Percentiles rank a stretch among this genome's conserved stretches.
Evolutionary conservation across 1,140 invertebrate genomes (phyloP).

Genomic region (Papilio aristodemus): DNA sequence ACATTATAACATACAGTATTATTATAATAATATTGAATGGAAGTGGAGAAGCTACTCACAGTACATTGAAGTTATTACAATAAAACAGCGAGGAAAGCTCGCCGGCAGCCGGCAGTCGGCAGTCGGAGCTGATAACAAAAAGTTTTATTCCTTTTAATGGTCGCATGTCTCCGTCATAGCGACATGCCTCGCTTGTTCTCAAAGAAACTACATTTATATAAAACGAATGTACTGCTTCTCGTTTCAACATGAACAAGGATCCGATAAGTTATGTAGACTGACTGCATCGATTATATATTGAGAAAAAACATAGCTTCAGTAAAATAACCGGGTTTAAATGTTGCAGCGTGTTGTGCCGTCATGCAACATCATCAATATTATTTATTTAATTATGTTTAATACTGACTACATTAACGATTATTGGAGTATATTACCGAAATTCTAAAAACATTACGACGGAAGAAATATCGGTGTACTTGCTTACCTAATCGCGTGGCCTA

Average conservation of each 20-base stretch:
- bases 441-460: too few relatives aligned
- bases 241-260: not conserved
- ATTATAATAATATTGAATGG: not conserved
- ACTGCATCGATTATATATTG: not conserved
- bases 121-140: not conserved
- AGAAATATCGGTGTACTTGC: too few relatives aligned
- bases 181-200: not conserved
- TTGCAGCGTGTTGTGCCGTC: too few relatives aligned
- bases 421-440: too few relatives aligned
- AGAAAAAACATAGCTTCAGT: too few relatives aligned
- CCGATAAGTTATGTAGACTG: not conserved
- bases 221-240: not conserved
- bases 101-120: not conserved
- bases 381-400: too few relatives aligned
- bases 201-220: not conserved
- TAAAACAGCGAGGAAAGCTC: not conserved
- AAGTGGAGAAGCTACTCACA: not conserved
- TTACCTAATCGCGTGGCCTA: too few relatives aligned
- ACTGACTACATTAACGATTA: too few relatives aligned
- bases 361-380: too few relatives aligned
- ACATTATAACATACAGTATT: too few relatives aligned
- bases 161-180: not conserved
- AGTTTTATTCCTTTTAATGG: conserved; percentile 2
- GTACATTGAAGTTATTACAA: not conserved
- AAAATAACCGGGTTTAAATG: too few relatives aligned